phyloP scores from a whole-genome alignment of 2,113 vertebrate species.

The Salvelinus sp. region DNA sequence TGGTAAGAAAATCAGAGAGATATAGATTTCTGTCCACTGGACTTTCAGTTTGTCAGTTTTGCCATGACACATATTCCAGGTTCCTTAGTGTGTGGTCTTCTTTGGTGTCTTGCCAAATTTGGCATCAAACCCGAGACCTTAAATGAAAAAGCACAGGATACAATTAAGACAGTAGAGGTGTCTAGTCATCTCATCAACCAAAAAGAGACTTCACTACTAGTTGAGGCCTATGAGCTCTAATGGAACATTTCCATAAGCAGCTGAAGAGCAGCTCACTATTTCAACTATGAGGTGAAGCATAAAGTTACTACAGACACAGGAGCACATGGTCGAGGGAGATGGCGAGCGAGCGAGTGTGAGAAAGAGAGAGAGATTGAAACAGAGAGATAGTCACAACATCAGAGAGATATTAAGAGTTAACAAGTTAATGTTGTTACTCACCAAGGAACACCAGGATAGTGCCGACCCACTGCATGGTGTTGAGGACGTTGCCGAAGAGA shows the following conservation, averaged over 20 bases:
- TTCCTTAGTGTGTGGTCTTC: slow-evolving; percentile 84
- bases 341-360: too few species aligned
- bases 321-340: not conserved
- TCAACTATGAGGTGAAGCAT: not conserved
- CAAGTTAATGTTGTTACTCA: slow-evolving; percentile 62
- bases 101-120: slow-evolving; percentile 90
- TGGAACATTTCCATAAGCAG: not conserved
- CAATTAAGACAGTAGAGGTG: not conserved
- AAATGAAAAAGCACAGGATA: slow-evolving; percentile 28
- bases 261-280: not conserved
- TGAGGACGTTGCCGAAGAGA: slow-evolving; percentile 93
- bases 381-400: not conserved
- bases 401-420: not conserved
- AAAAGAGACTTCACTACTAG: not conserved
- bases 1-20: slow-evolving; percentile 42
- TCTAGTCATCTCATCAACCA: not conserved
- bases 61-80: not conserved
- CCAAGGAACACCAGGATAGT: slow-evolving; percentile 93
- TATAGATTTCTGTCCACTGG: slow-evolving; percentile 27
- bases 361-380: not conserved
- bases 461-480: slow-evolving; percentile 87
- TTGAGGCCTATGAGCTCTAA: not conserved
- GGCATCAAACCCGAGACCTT: slow-evolving; percentile 93
- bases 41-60: not conserved
- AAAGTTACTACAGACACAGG: not conserved